phyloP scores from a whole-genome alignment of 1,140 invertebrate genomes.

The Trichonephila inaurata region DNA sequence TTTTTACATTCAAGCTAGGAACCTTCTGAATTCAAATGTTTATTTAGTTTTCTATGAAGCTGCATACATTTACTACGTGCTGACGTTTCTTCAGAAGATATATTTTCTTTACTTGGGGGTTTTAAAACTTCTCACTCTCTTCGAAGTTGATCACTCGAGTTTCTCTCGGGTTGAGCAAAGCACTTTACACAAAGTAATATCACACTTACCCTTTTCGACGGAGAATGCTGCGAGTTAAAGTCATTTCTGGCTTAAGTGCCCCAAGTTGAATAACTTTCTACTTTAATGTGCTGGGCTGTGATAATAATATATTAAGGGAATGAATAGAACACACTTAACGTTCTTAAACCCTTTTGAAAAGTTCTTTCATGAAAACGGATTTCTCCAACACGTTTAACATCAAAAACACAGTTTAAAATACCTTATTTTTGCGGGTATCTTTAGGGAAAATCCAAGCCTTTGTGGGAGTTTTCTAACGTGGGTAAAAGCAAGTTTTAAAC shows the following conservation, averaged over 20 bases:
- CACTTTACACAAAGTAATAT: not conserved
- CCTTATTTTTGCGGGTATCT: not conserved
- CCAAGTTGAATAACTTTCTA: not conserved
- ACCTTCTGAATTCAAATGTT: not conserved
- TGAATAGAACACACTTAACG: conserved; percentile 13
- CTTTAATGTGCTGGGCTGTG: not conserved
- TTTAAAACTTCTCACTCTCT: not conserved
- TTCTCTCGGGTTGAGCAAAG: not conserved
- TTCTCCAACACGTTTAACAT: conserved; percentile 7
- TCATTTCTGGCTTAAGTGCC: conserved; percentile 7
- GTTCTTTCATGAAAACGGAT: not conserved
- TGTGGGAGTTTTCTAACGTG: not conserved
- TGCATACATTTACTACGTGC: not conserved
- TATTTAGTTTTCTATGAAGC: not conserved
- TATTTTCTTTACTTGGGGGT: not conserved
- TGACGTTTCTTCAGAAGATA: not conserved
- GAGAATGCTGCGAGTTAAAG: not conserved
- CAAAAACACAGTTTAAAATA: not conserved
- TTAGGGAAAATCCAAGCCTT: not conserved
- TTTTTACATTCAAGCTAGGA: too few relatives aligned
- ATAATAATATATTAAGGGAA: conserved; percentile 13
- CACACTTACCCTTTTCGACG: not conserved
- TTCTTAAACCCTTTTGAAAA: not conserved
- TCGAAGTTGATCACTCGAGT: not conserved
- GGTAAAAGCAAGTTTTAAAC: not conserved